Evolutionary conservation across 2,113 vertebrate species (phyloP), one percentile per base, ranked within the genome.

Genomic region (Laticauda colubrina): DNA sequence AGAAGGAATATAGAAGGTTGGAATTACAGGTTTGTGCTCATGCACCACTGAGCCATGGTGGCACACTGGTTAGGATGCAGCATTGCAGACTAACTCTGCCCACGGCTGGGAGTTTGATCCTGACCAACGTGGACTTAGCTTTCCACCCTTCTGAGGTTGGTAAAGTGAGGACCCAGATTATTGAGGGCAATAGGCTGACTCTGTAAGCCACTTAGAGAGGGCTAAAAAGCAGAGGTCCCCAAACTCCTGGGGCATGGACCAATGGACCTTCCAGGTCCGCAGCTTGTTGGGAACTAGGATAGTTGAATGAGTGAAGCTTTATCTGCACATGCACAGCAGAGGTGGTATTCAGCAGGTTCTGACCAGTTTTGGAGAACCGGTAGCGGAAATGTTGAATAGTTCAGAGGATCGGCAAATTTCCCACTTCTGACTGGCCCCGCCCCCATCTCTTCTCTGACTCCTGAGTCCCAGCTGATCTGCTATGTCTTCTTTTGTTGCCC

Each of bases 231-330:
- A 69, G 64, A n/a, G 29, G 29, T n/a, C 64, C 29, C 29, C 29
- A n/a, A 51, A 61, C 24, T 26, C 57, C 8, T 59, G 7, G 57
- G 7, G 2, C 7, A 0, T 2, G 21, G 57, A 59, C 57, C 0
- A 3, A 12, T 69, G n/a, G n/a, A n/a, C 0, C 4, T 0, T 69
- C 15, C 64, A 15, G 12, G 4, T 2, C 11, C 14, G 4, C 29
- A n/a, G 29, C 29, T 14, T 15, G 29, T 69, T 69, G 64, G 64
- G 29, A 69, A 69, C 4, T 29, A 69, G 29, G 29, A n/a, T 5
- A n/a, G 29, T n/a, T 0, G 4, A 57, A 39, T 24, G 39, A 14
- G 64, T 0, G 12, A 69, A 69, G 1, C 29, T 2, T 69, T 12
- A n/a, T n/a, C 64, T 2, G 12, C 2, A 4, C 29, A 15, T 6